A percentile compares a stretch with the other conserved stretches of the same genome.
phyloP scores from a whole-genome alignment of 2,797 vertebrate genomes.

The Lagodon rhomboides region DNA sequence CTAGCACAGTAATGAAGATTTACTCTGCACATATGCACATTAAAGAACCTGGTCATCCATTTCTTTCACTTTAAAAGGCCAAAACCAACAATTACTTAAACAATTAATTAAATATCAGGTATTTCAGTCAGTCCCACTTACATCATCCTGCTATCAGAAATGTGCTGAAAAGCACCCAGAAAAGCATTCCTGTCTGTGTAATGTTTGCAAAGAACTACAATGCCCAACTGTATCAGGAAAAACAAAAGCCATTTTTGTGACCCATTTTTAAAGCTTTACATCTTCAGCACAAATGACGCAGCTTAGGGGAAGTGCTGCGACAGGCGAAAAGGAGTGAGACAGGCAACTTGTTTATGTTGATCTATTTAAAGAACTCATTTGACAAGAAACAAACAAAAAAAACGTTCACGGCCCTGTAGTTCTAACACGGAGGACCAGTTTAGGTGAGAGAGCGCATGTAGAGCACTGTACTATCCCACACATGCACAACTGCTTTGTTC shows the following conservation, averaged over 20 bases:
- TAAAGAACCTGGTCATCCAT: not conserved
- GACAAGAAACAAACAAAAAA: not conserved
- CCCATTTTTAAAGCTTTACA: not conserved
- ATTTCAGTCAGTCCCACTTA: not conserved
- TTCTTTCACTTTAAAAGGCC: not conserved
- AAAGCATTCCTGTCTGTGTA: not conserved
- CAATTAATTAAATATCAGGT: too few species aligned
- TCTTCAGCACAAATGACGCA: not conserved
- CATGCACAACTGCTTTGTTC: not conserved
- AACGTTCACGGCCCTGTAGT: not conserved
- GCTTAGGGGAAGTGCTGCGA: not conserved
- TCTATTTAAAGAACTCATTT: not conserved
- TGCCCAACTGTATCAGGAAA: not conserved
- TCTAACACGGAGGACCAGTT: not conserved
- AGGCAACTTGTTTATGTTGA: not conserved
- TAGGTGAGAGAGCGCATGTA: not conserved
- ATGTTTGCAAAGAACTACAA: not conserved
- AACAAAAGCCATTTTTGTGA: not conserved
- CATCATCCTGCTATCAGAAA: not conserved
- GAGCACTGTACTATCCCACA: not conserved
- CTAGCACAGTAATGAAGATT: not conserved
- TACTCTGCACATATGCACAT: not conserved
- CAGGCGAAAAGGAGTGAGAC: not conserved
- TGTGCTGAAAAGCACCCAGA: not conserved
- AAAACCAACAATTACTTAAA: not conserved